A percentile compares a stretch with the other conserved stretches of the same genome.
Evolutionary conservation across 2,113 vertebrate species (phyloP).

Genomic region (Ardeotis arabs): DNA sequence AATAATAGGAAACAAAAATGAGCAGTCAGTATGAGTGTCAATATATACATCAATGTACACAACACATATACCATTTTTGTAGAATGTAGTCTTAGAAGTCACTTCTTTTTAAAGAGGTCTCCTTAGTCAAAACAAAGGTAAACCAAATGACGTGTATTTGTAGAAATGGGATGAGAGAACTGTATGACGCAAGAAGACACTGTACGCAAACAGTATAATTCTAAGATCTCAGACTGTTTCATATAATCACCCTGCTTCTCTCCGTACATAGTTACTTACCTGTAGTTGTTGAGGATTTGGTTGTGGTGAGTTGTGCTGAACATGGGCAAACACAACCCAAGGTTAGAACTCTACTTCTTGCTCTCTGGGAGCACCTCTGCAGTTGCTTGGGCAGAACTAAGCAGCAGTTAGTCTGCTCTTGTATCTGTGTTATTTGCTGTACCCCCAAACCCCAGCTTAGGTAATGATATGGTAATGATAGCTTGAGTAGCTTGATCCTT

Average conservation of each 20-base stretch:
- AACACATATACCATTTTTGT: not conserved
- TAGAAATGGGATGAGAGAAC: fast-evolving
- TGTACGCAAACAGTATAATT: not conserved
- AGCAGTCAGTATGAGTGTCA: not conserved
- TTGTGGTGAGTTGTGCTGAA: slow-evolving; percentile 1
- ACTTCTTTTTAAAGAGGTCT: not conserved
- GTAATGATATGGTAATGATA: not conserved
- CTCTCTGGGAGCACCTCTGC: not conserved
- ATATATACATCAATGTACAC: not conserved
- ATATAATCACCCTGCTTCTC: not conserved
- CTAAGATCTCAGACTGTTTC: not conserved
- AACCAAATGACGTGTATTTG: not conserved
- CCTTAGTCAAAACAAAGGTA: not conserved
- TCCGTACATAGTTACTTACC: not conserved
- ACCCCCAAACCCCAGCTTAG: not conserved
- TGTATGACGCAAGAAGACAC: not conserved
- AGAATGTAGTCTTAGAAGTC: not conserved
- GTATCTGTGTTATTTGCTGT: not conserved
- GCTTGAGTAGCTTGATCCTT: not conserved
- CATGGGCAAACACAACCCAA: not conserved
- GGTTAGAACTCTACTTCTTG: not conserved
- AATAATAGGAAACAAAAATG: not conserved
- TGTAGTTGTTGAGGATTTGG: not conserved
- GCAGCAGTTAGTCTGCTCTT: not conserved
- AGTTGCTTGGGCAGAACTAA: not conserved